Evolutionary conservation across 2,797 vertebrate species (phyloP), one percentile per base, ranked within the genome.

Genomic region (Cyclopterus lumpus): DNA sequence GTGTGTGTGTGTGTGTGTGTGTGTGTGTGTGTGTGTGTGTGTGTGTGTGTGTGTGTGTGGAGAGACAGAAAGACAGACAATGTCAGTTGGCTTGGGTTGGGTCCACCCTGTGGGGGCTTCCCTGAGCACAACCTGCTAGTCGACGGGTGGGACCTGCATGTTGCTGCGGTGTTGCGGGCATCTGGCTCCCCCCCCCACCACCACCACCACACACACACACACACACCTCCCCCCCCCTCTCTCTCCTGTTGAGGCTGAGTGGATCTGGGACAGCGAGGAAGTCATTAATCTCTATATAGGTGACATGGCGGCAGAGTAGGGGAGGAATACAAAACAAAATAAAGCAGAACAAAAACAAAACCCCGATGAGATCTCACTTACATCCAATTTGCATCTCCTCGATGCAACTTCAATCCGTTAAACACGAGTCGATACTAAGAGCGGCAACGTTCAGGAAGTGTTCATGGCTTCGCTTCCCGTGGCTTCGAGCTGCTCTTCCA

Each of bases 241-340:
- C 18, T 9, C 8, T 65, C 58, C 73, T 30, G 85, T 77, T 77
- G 81, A 73, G 81, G 67, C 75, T 86, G 82, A 90, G 86, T 82
- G 84, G 85, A 88, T 93, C 64, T 89, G 87, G 88, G 85, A 89
- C 86, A 80, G 80, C 44, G 26, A 90, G 88, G 90, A 89, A 93
- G 88, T 93, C 88, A 90, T 94, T 93, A 90, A 93, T 94, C 93
- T 93, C 85, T 85, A 92, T 94, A 89, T 89, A 85, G 86, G 75
- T 92, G 92, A 92, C 79, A 80, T 82, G 85, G 88, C 49, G 12
- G 82, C 32, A 67, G 74, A 80, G 83, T 42, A 69, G 73, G 71
- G 78, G 79, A 77, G 76, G 77, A 42, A 26, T 24, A 11, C 34
- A 69, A 80, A 53, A 18, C 59, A 67, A 83, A 88, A 87, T 76